Evolutionary conservation across 2,888 invertebrate genomes (phyloP), one percentile per base, ranked within the genome.

Genomic region (Portevinia maculata): DNA sequence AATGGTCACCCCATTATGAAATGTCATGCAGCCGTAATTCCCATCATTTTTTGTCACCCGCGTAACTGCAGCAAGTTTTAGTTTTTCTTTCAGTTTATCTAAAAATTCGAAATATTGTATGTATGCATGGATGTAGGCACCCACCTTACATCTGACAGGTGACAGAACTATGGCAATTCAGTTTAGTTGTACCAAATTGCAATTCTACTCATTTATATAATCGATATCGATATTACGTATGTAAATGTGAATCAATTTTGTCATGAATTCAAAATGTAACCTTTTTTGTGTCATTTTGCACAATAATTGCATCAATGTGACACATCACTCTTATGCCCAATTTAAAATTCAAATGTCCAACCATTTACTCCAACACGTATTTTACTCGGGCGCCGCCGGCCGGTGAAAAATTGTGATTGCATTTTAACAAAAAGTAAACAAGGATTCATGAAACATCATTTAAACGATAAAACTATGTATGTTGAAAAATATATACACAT

Each of bases 271-370:
- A 39, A 37, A 39, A 39, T 48, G 13, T 28, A 15, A 9, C 13
- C 57, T 32, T 57, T 52, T 17, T 34, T 9, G 5, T 3, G 13
- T 13, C 17, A 30, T 39, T 34, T 11, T 55, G 57, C 59, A 71
- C 65, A 57, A 50, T 74, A 79, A 79, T 74, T 74, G 79, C 79
- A 64, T 70, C 79, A 69, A 64, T 70, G 64, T 69, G 69, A 37
- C 75, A 70, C 74, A 73, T 79, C 79, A 74, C 67, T 79, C 62
- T 52, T 52, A 11, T 39, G 32, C 48, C 37, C 62, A 78, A 78
- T 78, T 78, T 78, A 64, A 75, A 65, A 55, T 64, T 48, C 70
- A 78, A 70, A 79, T 65, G 73, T 65, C 53, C 53, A n/a, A 19
- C 60, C 53, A 67, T 79, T 73, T 73, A 67, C 53, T 5, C 34